phyloP scores from a whole-genome alignment of 1,140 invertebrate genomes.

The Drosophila bocqueti region DNA sequence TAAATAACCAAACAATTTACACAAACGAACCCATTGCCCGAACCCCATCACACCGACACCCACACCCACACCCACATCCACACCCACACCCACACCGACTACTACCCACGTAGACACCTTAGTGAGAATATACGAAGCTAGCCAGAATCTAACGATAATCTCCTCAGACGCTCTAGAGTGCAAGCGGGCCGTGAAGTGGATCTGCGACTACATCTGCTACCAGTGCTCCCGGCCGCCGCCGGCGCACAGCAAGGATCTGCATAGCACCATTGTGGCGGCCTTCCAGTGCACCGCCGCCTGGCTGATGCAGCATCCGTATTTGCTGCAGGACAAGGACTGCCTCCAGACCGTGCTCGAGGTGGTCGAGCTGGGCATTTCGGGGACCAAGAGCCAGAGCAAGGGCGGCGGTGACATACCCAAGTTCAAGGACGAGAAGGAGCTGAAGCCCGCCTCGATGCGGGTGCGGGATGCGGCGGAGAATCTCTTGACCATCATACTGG shows the following conservation, averaged over 20 bases:
- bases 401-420: constrained; percentile 94
- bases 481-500: constrained; percentile 94
- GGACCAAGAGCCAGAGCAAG: constrained; percentile 95
- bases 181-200: constrained; percentile 97
- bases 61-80: background rate
- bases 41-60: constrained; percentile 14
- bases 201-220: constrained; percentile 98
- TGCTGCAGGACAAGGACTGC: constrained; percentile 96
- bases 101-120: constrained; percentile 63
- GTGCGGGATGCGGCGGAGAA: constrained; percentile 98
- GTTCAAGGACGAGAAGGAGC: constrained; percentile 97
- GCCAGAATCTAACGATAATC: constrained; percentile 85
- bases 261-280: constrained; percentile 98
- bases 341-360: constrained; percentile 97
- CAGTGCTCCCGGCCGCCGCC: constrained; percentile 98
- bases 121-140: constrained; percentile 85
- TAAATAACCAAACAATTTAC: constrained; percentile 25
- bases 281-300: constrained; percentile 96
- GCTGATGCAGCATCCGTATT: constrained; percentile 94
- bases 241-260: constrained; percentile 98
- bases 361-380: constrained; percentile 98
- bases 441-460: constrained; percentile 97
- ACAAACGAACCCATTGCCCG: background rate
- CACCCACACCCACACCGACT: background rate
- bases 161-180: constrained; percentile 92